These are phyloP conservation scores for Chaetoderma sp. DNA, from an alignment of 2,888 invertebrate genomes.

Conservation along the genomic window DNA sequence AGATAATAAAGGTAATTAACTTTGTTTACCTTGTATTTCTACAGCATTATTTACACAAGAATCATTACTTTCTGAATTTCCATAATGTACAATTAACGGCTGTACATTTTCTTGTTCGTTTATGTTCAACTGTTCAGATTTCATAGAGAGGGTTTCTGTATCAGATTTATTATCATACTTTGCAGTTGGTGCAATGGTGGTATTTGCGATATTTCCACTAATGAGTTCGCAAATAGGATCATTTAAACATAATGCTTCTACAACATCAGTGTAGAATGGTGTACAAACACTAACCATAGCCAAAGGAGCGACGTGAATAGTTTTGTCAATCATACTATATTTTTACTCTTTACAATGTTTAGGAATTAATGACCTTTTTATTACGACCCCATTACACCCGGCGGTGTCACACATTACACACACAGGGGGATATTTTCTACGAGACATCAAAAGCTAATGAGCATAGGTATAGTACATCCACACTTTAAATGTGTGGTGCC, in stretches of 20 bases:
- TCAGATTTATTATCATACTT: neutral
- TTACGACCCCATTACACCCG: neutral
- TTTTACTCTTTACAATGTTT: too few relatives aligned
- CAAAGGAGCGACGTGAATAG: conserved; percentile 7
- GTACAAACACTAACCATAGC: conserved; percentile 8
- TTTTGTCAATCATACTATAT: conserved; percentile 14
- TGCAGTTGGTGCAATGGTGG: neutral
- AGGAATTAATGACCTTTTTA: too few relatives aligned
- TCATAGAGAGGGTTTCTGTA: too few relatives aligned
- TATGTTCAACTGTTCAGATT: too few relatives aligned
- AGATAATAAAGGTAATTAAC: too few relatives aligned
- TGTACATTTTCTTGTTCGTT: too few relatives aligned
- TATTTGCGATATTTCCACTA: conserved; percentile 17
- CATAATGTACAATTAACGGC: too few relatives aligned
- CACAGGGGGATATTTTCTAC: neutral
- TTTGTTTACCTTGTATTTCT: too few relatives aligned
- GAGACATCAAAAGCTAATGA: neutral
- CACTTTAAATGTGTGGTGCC: too few relatives aligned
- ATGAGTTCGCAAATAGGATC: conserved; percentile 22
- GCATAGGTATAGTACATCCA: too few relatives aligned
- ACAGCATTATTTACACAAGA: too few relatives aligned
- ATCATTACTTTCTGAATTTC: too few relatives aligned
- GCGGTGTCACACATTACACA: conserved; percentile 6
- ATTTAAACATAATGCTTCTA: conserved; percentile 13
- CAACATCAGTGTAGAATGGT: conserved; percentile 10